phyloP scores from a whole-genome alignment of 2,888 invertebrate genomes.

The Miltochrista miniata region DNA sequence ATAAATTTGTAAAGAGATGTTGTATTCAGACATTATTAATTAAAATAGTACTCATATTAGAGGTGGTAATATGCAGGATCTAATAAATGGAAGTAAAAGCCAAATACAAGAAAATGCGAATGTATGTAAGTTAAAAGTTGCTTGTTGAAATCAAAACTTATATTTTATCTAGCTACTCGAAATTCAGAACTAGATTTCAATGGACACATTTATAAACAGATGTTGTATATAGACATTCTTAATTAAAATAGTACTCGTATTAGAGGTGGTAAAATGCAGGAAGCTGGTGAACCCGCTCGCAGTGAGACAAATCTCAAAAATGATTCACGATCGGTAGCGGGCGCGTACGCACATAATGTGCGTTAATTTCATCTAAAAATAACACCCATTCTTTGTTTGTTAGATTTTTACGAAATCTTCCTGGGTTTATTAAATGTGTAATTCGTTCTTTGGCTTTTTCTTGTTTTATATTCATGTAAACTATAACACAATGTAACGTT shows the following conservation, averaged over 20 bases:
- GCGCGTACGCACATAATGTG: slow-evolving; percentile 74
- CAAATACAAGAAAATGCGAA: no score
- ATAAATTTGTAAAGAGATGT: no score
- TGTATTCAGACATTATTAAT: no score
- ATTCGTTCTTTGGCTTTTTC: slow-evolving; percentile 37
- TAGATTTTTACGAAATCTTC: slow-evolving; percentile 77
- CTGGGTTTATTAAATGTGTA: slow-evolving; percentile 58
- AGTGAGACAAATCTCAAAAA: slow-evolving; percentile 43
- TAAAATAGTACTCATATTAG: background rate
- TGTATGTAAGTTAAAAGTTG: no score
- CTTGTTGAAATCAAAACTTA: background rate
- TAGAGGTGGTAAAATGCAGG: background rate
- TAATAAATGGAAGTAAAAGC: background rate
- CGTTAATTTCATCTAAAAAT: slow-evolving; percentile 82
- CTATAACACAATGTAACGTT: slow-evolving; percentile 31
- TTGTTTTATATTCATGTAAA: slow-evolving; percentile 39
- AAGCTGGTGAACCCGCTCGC: slow-evolving; percentile 28
- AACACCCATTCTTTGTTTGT: slow-evolving; percentile 79
- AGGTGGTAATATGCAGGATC: background rate
- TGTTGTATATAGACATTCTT: no score
- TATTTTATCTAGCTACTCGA: no score
- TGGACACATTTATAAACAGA: no score
- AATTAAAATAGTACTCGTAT: background rate
- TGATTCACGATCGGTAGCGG: slow-evolving; percentile 75
- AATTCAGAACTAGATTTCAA: no score